These are phyloP conservation scores for Siniperca obscura DNA, from an alignment of 2,797 vertebrate genomes.

Conservation along the genomic window DNA sequence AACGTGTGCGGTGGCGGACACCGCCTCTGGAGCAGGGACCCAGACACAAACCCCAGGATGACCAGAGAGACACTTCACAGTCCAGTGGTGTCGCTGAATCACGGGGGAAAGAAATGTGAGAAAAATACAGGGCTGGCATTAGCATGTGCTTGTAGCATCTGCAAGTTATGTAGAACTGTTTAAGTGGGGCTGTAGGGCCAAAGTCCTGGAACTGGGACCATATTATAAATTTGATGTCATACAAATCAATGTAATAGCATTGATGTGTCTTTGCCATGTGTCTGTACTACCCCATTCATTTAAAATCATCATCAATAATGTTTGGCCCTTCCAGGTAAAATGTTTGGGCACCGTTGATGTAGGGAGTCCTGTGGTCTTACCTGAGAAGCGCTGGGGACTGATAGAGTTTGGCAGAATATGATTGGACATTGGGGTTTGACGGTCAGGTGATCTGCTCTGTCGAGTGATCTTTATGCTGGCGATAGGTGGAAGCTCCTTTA, in stretches of 20 bases:
- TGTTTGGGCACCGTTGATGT: not conserved
- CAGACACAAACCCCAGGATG: constrained; percentile 87
- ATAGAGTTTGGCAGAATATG: constrained; percentile 86
- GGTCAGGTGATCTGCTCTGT: constrained; percentile 72
- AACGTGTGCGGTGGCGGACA: constrained; percentile 85
- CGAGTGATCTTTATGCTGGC: constrained; percentile 82
- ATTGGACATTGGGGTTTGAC: constrained; percentile 83
- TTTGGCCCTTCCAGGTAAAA: not conserved
- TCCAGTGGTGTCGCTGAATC: constrained; percentile 85
- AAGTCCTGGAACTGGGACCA: not conserved
- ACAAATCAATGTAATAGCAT: not conserved
- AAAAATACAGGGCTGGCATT: not conserved
- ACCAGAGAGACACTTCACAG: constrained; percentile 88
- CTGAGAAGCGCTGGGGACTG: constrained; percentile 80
- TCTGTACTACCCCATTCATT: no score
- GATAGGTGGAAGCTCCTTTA: constrained; percentile 84
- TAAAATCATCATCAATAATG: no score
- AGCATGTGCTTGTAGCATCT: not conserved
- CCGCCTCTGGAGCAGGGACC: constrained; percentile 83
- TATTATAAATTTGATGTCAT: not conserved
- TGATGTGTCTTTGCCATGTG: no score
- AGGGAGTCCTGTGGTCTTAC: constrained; percentile 60
- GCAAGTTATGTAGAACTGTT: not conserved
- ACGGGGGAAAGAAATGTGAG: not conserved
- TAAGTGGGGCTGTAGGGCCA: not conserved